A percentile compares a stretch with the other conserved stretches of the same genome.
These are phyloP conservation scores for Acrobasis repandana DNA, from an alignment of 2,888 invertebrate species.

Conservation along the genomic window DNA sequence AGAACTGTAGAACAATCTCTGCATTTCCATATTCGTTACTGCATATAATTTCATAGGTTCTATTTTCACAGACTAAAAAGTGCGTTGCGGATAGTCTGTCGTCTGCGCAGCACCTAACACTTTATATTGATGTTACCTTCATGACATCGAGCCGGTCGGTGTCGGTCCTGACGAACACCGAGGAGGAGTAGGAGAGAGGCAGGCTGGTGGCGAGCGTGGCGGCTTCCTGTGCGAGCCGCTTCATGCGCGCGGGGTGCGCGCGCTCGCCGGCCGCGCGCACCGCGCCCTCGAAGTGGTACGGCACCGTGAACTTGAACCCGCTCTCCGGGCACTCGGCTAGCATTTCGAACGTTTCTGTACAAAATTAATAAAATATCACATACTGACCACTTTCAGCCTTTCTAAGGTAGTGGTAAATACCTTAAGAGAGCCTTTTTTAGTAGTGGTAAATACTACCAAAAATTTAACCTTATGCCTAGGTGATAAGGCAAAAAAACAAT, in stretches of 20 bases:
- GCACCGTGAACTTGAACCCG: slow-evolving; percentile 91
- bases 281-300: slow-evolving; percentile 95
- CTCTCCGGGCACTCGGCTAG: slow-evolving; percentile 89
- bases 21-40: no score
- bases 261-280: slow-evolving; percentile 93
- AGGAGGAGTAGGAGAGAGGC: slow-evolving; percentile 95
- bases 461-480: no score
- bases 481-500: no score
- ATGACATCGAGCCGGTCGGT: slow-evolving; percentile 96
- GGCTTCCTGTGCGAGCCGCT: slow-evolving; percentile 96
- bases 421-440: no score
- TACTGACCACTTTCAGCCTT: no score
- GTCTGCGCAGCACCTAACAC: no score
- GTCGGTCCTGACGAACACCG: slow-evolving; percentile 97
- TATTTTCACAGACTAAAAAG: no score
- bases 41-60: no score
- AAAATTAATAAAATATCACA: not conserved
- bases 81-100: no score
- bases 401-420: no score
- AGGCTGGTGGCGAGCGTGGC: slow-evolving; percentile 96
- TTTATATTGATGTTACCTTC: slow-evolving; percentile 82
- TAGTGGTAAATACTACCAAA: no score
- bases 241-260: slow-evolving; percentile 93
- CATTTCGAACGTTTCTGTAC: slow-evolving; percentile 94
- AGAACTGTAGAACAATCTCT: no score